A percentile compares a stretch with the other conserved stretches of the same genome.
Evolutionary conservation across 2,113 vertebrate species (phyloP).

Genomic region (Hydrochoerus hydrochaeris): DNA sequence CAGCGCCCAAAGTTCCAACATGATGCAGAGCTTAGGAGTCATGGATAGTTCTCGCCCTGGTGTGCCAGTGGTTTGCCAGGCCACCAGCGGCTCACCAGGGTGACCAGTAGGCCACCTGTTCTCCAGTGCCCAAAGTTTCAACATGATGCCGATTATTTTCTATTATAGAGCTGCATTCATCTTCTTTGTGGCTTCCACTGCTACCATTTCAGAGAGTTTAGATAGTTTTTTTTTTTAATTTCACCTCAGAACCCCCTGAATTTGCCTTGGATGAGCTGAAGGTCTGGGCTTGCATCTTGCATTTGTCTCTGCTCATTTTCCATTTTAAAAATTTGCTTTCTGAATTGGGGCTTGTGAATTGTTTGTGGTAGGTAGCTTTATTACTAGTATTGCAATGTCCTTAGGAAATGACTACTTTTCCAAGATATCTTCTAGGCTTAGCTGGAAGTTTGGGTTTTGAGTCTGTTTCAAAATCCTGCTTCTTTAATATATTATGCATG

Average conservation of each 20-base stretch:
- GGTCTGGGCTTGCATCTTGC: not conserved
- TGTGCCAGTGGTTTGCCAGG: too few relatives aligned
- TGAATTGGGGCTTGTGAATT: not conserved
- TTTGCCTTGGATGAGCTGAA: not conserved
- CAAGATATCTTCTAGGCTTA: not conserved
- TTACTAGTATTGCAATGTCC: not conserved
- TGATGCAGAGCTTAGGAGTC: too few relatives aligned
- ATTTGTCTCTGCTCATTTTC: not conserved
- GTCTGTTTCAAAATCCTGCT: not conserved
- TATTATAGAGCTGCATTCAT: not conserved
- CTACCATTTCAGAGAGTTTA: not conserved
- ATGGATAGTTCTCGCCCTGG: too few relatives aligned
- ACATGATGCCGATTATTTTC: too few relatives aligned
- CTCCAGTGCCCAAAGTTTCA: too few relatives aligned
- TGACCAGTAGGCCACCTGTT: too few relatives aligned
- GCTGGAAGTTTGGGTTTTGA: not conserved
- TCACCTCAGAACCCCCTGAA: not conserved
- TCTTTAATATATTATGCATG: not conserved
- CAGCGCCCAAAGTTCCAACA: too few relatives aligned
- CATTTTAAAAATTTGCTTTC: not conserved
- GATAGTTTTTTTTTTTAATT: not conserved
- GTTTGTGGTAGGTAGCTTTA: not conserved
- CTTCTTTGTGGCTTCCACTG: not conserved
- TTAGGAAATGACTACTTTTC: not conserved
- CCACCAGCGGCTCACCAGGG: too few relatives aligned